Evolutionary conservation across 1,140 invertebrate genomes (phyloP), one percentile per base, ranked within the genome.

Genomic region (Solenopsis fugax): DNA sequence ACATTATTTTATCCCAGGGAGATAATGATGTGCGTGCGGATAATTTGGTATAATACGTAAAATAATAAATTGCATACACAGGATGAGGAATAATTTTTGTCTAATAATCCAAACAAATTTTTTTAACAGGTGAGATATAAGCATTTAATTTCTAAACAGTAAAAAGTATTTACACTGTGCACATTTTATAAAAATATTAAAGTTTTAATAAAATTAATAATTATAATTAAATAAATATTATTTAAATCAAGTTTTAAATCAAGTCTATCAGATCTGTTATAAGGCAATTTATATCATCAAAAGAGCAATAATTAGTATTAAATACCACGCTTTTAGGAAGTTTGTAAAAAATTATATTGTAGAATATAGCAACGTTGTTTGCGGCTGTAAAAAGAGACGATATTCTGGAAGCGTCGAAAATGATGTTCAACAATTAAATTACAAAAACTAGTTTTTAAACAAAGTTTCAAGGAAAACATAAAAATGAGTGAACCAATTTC

Each of bases 361-460:
- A 78, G 29, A 10, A 67, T 58, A 10, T n/a, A 45, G 29, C 21
- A 82, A 2, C 58, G 56, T 76, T 75, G n/a, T n/a, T 58, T 29
- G 71, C 62, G 60, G 54, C 71, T 65, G 16, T 89, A 65, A n/a
- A 64, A 81, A 41, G 13, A 48, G 71, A 65, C 54, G 60, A 89
- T 45, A 64, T 77, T 77, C n/a, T 10, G 58, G 12, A 58, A 16
- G 7, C 4, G 12, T 58, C 1, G 64, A 62, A 48, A 78, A 64
- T 16, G 50, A 16, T 21, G 16, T 50, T 10, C 5, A 37, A 60
- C 10, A 65, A 65, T 64, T 78, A 60, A 9, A 34, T 7, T 29
- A 6, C 0, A 48, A 78, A 21, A 65, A 64, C 29, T 7, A 16
- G 4, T 65, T 48, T 65, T 48, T 5, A 5, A 77, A 45, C 5